Conservation (phyloP, 1,140 invertebrate species). For the Parasteatoda tepidariorum region DNA sequence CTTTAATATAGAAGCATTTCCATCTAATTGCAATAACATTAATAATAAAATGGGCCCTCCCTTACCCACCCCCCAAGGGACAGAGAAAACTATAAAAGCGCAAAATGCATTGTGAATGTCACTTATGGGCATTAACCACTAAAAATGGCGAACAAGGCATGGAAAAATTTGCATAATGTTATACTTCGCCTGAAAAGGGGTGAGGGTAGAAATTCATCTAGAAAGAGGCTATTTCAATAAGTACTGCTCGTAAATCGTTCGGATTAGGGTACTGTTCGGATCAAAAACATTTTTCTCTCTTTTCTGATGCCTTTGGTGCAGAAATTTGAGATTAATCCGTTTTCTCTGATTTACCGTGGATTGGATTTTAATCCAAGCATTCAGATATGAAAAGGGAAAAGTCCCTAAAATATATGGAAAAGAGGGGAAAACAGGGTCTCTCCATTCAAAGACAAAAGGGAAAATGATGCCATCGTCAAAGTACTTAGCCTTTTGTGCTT, state of each 20-base stretch:
- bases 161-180: conserved; percentile 58
- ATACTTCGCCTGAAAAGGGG: conserved; percentile 9
- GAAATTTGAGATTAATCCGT: conserved; percentile 57
- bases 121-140: conserved; percentile 57
- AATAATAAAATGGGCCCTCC: conserved; percentile 38
- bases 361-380: conserved; percentile 52
- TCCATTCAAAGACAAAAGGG: conserved; percentile 20
- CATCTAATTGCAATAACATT: conserved; percentile 58
- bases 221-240: conserved; percentile 49
- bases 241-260: conserved; percentile 54
- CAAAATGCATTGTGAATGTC: conserved; percentile 45
- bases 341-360: conserved; percentile 52
- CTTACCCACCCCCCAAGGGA: not conserved
- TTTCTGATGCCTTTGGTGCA: not conserved
- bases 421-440: not conserved
- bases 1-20: conserved; percentile 58
- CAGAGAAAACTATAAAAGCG: conserved; percentile 27
- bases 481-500: not conserved
- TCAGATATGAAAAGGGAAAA: conserved; percentile 28
- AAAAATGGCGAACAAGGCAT: conserved; percentile 28
- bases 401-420: conserved; percentile 34
- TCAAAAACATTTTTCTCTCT: conserved; percentile 34
- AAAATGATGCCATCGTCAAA: not conserved
- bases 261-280: conserved; percentile 40
- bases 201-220: conserved; percentile 23